Conservation (phyloP, 2,797 vertebrate species). For the Sebastes baramenuke region DNA sequence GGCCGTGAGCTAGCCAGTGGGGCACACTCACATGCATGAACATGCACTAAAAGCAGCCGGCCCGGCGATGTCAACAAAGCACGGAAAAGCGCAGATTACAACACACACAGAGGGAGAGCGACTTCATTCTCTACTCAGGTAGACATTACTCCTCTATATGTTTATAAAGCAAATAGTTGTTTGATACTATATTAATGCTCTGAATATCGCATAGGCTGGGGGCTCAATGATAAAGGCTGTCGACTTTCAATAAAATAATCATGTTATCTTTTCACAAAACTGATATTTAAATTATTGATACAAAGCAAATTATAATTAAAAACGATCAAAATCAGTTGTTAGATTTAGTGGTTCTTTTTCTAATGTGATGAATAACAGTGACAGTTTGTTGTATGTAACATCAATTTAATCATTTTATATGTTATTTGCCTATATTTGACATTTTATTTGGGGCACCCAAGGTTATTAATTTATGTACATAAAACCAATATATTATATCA, state of each 20-base stretch:
- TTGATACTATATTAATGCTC: too few relatives aligned
- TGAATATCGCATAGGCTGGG: background rate
- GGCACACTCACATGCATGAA: too few relatives aligned
- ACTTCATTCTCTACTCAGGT: too few relatives aligned
- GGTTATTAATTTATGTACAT: background rate
- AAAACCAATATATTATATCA: background rate
- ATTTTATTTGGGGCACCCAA: background rate
- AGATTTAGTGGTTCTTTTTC: background rate
- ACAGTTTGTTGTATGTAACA: background rate
- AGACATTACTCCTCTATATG: too few relatives aligned
- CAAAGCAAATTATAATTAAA: background rate
- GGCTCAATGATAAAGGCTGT: background rate
- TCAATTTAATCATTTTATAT: background rate
- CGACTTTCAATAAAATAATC: background rate
- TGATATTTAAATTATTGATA: background rate
- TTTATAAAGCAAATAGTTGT: too few relatives aligned
- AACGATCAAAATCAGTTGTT: background rate
- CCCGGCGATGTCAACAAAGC: too few relatives aligned
- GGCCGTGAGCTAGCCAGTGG: too few relatives aligned
- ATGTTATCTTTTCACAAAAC: background rate
- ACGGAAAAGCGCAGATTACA: fast-evolving
- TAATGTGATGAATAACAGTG: background rate
- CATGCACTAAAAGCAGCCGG: too few relatives aligned
- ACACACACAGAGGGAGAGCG: too few relatives aligned
- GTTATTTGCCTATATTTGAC: background rate